phyloP scores from a whole-genome alignment of 2,113 vertebrate species.

The Lota lota region DNA sequence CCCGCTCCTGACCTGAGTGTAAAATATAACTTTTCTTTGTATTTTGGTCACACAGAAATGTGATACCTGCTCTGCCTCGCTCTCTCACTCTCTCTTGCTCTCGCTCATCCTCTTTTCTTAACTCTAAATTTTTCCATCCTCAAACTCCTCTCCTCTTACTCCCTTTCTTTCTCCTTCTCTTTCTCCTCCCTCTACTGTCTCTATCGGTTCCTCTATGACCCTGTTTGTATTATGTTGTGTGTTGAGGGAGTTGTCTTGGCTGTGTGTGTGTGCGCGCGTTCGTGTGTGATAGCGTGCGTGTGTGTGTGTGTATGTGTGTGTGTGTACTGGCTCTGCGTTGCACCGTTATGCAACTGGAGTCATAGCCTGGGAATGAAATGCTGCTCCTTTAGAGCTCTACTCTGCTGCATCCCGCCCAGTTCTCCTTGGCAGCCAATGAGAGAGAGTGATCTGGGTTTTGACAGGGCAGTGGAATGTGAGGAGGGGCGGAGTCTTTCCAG shows the following conservation, averaged over 20 bases:
- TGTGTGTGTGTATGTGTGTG: conserved; percentile 16
- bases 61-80: conserved; percentile 29
- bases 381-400: conserved; percentile 42
- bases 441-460: conserved; percentile 50
- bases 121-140: neutral
- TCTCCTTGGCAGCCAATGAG: conserved; percentile 39
- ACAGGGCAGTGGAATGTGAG: conserved; percentile 48
- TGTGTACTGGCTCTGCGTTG: neutral
- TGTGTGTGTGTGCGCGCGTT: conserved; percentile 22
- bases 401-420: conserved; percentile 38
- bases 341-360: conserved; percentile 55
- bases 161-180: conserved; percentile 18
- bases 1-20: conserved; percentile 54
- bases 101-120: conserved; percentile 12
- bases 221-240: conserved; percentile 38
- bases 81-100: conserved; percentile 18
- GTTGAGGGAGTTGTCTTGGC: conserved; percentile 58
- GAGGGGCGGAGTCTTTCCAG: conserved; percentile 61
- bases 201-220: conserved; percentile 44
- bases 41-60: conserved; percentile 59
- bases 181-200: conserved; percentile 21
- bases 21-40: conserved; percentile 52
- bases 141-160: neutral
- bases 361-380: conserved; percentile 54
- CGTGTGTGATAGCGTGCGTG: conserved; percentile 15